phyloP scores from a whole-genome alignment of 2,113 vertebrate species.

The Platichthys stellatus region DNA sequence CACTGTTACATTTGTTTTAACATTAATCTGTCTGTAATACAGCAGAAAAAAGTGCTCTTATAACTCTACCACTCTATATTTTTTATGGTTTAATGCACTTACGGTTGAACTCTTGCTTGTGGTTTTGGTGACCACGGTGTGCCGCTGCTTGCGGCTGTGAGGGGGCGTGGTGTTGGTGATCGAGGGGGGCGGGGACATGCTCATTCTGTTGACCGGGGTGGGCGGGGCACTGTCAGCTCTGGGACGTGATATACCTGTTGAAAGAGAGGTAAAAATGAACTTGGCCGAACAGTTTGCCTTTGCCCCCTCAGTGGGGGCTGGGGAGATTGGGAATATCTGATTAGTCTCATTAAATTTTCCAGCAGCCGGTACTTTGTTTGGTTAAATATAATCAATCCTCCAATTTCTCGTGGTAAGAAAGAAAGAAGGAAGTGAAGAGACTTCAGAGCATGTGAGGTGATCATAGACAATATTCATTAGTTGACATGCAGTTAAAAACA shows the following conservation, averaged over 20 bases:
- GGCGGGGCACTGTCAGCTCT: conserved; percentile 93
- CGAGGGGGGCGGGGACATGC: conserved; percentile 90
- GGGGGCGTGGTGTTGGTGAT: conserved; percentile 92
- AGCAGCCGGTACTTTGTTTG: conserved; percentile 3
- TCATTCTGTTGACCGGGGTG: conserved; percentile 93
- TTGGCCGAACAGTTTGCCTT: neutral
- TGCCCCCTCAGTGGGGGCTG: neutral
- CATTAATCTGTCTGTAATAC: no score
- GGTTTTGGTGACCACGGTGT: conserved; percentile 90
- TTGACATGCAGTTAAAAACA: conserved; percentile 70
- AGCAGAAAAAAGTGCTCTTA: neutral
- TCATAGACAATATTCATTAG: conserved; percentile 50
- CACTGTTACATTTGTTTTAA: no score
- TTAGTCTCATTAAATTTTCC: conserved; percentile 6
- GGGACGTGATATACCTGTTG: conserved; percentile 91
- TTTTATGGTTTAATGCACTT: conserved; percentile 58
- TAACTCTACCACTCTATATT: neutral
- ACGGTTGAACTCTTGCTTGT: conserved; percentile 92
- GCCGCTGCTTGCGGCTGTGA: conserved; percentile 90
- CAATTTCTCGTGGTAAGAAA: conserved; percentile 11
- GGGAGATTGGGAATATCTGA: neutral
- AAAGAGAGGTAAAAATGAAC: conserved; percentile 23
- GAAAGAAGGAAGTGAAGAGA: neutral
- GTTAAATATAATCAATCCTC: conserved; percentile 34
- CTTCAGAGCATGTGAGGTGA: conserved; percentile 25